phyloP scores from a whole-genome alignment of 2,888 invertebrate species.

The Athetis lepigone region DNA sequence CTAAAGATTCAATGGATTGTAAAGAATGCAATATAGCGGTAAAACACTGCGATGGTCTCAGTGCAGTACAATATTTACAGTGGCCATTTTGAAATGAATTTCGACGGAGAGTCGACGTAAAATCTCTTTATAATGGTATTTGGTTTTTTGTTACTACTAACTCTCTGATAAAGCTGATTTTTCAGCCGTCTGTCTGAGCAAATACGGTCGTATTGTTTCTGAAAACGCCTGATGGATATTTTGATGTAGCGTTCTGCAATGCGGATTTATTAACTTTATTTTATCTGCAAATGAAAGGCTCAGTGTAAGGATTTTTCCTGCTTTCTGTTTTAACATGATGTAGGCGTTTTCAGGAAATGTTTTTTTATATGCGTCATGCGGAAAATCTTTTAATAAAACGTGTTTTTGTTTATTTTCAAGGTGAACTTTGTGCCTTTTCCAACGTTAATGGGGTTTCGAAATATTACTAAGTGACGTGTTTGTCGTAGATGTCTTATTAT shows the following conservation, averaged over 20 bases:
- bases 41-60: conserved; percentile 73
- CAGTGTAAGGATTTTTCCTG: not conserved
- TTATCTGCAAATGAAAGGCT: conserved; percentile 2
- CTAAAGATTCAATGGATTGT: conserved; percentile 83
- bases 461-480: not conserved
- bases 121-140: conserved; percentile 49
- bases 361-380: not conserved
- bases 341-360: not conserved
- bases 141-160: conserved; percentile 37
- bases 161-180: conserved; percentile 32
- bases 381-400: conserved; percentile 1
- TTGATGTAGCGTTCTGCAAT: conserved; percentile 9
- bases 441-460: not conserved
- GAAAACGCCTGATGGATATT: conserved; percentile 28
- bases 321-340: not conserved
- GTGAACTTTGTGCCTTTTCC: not conserved
- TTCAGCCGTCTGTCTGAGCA: conserved; percentile 28
- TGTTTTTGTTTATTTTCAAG: conserved; percentile 2
- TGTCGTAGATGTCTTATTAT: not conserved
- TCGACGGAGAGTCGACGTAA: conserved; percentile 46
- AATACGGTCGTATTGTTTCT: conserved; percentile 33
- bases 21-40: conserved; percentile 79
- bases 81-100: conserved; percentile 64
- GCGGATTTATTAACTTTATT: conserved; percentile 21
- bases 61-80: conserved; percentile 70